Evolutionary conservation across 2,113 vertebrate species (phyloP).

Genomic region (Vombatus ursinus): DNA sequence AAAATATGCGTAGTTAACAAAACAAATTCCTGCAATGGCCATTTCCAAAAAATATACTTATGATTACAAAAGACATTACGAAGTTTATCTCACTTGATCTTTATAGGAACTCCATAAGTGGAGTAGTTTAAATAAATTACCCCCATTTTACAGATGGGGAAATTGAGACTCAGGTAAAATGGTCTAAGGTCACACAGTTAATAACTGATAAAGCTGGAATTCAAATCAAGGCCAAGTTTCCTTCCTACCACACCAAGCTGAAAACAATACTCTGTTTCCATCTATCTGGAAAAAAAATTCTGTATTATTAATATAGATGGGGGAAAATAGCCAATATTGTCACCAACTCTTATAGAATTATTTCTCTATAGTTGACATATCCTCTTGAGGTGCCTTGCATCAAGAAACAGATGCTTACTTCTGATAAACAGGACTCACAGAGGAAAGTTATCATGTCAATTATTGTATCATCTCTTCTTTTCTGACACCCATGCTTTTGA

Average conservation of each 20-base stretch:
- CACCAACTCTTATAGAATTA: neutral
- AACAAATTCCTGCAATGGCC: too few relatives aligned
- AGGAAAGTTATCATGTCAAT: neutral
- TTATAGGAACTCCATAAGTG: too few relatives aligned
- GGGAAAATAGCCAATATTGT: neutral
- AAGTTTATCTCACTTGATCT: too few relatives aligned
- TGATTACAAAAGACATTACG: too few relatives aligned
- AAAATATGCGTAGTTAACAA: too few relatives aligned
- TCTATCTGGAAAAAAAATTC: neutral
- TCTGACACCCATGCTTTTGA: neutral
- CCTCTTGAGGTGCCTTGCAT: neutral
- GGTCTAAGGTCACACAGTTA: neutral
- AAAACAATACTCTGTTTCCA: too few relatives aligned
- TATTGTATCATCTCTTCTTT: neutral
- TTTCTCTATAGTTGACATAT: neutral
- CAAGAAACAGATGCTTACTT: too few relatives aligned
- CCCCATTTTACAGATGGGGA: constrained; percentile 16
- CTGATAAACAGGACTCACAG: too few relatives aligned
- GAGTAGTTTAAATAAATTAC: neutral
- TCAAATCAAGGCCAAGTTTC: neutral
- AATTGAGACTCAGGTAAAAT: constrained; percentile 10
- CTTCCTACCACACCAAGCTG: neutral
- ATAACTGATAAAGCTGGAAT: neutral
- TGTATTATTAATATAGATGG: neutral
- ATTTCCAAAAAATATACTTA: too few relatives aligned